These are phyloP conservation scores for Morpho deidamia DNA, from an alignment of 2,888 invertebrate species.

Conservation along the genomic window DNA sequence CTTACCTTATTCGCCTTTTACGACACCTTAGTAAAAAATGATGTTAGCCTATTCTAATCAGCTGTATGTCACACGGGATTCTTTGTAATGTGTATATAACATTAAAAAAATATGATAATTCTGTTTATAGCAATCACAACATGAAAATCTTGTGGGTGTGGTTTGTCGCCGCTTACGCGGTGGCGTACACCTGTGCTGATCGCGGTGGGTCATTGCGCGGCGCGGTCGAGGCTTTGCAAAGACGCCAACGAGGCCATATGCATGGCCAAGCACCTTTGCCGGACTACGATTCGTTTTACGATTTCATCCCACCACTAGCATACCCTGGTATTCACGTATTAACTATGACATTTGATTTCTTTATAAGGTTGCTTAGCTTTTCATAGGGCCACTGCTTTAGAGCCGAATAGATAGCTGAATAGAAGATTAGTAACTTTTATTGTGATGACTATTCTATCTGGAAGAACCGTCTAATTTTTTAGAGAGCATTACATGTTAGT, in stretches of 20 bases:
- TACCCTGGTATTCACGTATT: constrained; percentile 47
- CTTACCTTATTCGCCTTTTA: no score
- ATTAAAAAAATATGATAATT: no score
- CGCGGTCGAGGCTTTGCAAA: constrained; percentile 72
- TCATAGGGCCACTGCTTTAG: no score
- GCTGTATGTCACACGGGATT: no score
- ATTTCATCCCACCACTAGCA: constrained; percentile 58
- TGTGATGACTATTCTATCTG: no score
- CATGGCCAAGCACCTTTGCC: constrained; percentile 45
- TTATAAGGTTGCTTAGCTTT: no score
- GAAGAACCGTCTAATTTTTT: no score
- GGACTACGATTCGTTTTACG: constrained; percentile 62
- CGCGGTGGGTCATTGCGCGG: constrained; percentile 70
- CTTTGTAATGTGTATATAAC: neutral
- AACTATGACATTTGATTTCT: neutral
- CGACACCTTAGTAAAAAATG: no score
- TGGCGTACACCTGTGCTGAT: constrained; percentile 37
- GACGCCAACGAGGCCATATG: constrained; percentile 64
- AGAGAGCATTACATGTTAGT: no score
- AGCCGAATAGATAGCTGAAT: no score
- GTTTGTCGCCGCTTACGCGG: constrained; percentile 37
- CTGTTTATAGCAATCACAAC: constrained; percentile 16
- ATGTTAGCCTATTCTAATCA: no score
- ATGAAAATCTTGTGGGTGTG: constrained; percentile 55
- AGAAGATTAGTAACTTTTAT: no score